Conservation (phyloP, 2,113 vertebrate species). For the Pardalotus punctatus region DNA sequence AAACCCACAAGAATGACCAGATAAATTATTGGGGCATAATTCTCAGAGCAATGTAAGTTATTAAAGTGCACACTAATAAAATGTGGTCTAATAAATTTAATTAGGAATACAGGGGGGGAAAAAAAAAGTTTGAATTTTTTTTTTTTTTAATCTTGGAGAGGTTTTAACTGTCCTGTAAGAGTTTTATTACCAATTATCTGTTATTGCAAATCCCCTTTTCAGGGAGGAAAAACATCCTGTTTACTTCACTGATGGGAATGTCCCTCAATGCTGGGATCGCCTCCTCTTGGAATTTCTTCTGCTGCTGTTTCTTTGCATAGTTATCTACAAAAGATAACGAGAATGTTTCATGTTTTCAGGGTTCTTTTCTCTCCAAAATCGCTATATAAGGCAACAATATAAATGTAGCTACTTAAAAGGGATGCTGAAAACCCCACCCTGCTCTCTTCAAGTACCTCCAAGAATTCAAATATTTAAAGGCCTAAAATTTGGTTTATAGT, state of each 20-base stretch:
- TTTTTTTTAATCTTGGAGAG: background rate
- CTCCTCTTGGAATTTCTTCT: slow-evolving; percentile 70
- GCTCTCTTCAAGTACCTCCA: background rate
- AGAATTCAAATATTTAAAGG: background rate
- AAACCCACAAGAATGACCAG: background rate
- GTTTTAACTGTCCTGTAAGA: background rate
- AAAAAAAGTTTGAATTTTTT: background rate
- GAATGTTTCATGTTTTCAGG: background rate
- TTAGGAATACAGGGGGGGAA: background rate
- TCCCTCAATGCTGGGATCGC: slow-evolving; percentile 85
- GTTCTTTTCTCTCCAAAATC: background rate
- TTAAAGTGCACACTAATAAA: background rate
- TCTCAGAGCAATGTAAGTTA: background rate
- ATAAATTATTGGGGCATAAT: background rate
- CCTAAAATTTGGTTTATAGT: background rate
- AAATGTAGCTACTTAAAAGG: background rate
- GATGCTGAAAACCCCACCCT: background rate
- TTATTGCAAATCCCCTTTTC: background rate
- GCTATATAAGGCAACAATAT: background rate
- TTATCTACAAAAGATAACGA: slow-evolving; percentile 75
- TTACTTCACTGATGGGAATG: slow-evolving; percentile 88
- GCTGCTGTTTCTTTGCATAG: slow-evolving; percentile 82
- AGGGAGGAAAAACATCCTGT: slow-evolving; percentile 84
- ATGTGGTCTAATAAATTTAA: background rate
- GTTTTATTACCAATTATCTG: background rate